Evolutionary conservation across 2,797 vertebrate species (phyloP), one percentile per base, ranked within the genome.

Genomic region (Epinephelus awoara): DNA sequence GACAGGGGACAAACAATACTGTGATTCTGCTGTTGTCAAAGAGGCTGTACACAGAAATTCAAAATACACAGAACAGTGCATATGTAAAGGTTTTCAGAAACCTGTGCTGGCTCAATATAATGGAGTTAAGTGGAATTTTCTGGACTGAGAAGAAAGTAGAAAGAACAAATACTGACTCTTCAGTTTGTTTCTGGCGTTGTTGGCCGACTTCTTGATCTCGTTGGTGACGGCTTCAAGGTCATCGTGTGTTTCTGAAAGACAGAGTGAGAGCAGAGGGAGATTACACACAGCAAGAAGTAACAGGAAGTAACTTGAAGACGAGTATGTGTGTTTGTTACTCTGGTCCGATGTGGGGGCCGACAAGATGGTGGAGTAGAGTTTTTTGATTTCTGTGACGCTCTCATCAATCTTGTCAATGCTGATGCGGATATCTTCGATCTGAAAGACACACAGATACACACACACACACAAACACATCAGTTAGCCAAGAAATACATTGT

Each of bases 151-250:
- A 14, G 4, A 55, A 66, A 29, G 9, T 18, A 1, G 70, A 17
- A 64, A 29, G 1, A 50, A 15, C 0, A 73, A 70, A 64, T 14
- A 93, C 96, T 94, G 82, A 98, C 98, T 96, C 88, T 99, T 99
- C 34, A 99, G 96, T 87, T 97, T 98, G 90, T 97, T 98, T 66
- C 97, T 94, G 61, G 97, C 97, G 0, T 95, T 97, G 95, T 97
- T 98, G 83, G 97, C 97, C 42, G 95, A 94, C 86, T 98, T 98
- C 93, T 99, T 99, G 88, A 99, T 98, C 44, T 98, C 97, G 0
- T 95, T 87, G 0, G 97, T 98, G 83, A 98, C 88, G 19, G 96
- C 93, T 83, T 98, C 97, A 72, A 98, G 82, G 21, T 97, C 96
- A 4, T 98, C 97, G 86, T 98, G 98, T 72, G 96, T 98, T 92